Conservation (phyloP, 2,113 vertebrate species). For the Chinchilla lanigera region DNA sequence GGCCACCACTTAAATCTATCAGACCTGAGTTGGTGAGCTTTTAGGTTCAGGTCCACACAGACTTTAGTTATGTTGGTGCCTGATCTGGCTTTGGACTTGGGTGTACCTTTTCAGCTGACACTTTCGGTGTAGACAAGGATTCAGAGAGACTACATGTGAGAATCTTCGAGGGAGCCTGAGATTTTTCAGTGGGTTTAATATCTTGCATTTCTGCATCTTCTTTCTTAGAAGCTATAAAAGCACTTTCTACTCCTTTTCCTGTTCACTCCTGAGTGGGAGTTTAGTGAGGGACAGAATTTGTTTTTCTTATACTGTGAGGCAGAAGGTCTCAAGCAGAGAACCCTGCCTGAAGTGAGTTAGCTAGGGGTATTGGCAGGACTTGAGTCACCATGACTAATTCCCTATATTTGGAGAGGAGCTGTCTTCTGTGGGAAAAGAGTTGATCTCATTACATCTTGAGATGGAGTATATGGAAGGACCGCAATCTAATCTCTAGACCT, state of each 20-base stretch:
- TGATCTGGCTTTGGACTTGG: background rate
- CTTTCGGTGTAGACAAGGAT: background rate
- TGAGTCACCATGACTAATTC: background rate
- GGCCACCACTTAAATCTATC: background rate
- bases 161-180: background rate
- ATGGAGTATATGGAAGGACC: background rate
- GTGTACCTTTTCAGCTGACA: background rate
- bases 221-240: background rate
- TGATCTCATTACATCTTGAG: background rate
- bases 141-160: background rate
- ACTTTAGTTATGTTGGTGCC: background rate
- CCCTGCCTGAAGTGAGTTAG: background rate
- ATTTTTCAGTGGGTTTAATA: background rate
- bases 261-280: background rate
- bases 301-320: background rate
- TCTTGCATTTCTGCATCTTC: background rate
- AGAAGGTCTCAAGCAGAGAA: background rate
- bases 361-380: background rate
- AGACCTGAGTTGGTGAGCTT: background rate
- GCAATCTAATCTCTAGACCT: background rate
- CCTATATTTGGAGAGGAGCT: background rate
- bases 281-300: background rate
- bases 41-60: background rate
- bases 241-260: background rate
- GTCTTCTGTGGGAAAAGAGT: background rate